These are phyloP conservation scores for Dinomys branickii DNA, from an alignment of 2,113 vertebrate species.

Conservation along the genomic window DNA sequence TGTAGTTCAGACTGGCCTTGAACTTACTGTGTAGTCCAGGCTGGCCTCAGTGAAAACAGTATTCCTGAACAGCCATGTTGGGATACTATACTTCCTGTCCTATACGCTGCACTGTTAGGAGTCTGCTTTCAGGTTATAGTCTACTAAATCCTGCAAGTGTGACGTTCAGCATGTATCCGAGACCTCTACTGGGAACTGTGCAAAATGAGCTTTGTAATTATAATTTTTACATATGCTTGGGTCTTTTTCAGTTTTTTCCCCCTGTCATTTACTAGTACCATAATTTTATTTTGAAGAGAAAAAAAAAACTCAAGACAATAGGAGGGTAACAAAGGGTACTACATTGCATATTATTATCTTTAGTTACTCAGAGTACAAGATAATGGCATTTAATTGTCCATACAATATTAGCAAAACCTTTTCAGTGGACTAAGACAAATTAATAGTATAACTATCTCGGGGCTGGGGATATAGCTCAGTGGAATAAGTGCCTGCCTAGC, in stretches of 20 bases:
- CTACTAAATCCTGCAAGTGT: not conserved
- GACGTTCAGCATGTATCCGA: not conserved
- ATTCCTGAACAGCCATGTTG: not conserved
- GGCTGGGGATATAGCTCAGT: too few species aligned
- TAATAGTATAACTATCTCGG: not conserved
- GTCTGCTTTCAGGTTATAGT: not conserved
- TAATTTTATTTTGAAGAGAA: not conserved
- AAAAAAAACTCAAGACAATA: not conserved
- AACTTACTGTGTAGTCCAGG: not conserved
- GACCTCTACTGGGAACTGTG: not conserved
- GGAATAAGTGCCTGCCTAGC: too few species aligned
- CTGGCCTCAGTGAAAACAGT: not conserved
- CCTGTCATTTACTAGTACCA: not conserved
- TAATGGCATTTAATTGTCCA: not conserved
- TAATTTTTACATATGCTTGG: conserved; percentile 18
- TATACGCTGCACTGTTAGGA: not conserved
- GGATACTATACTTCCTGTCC: conserved; percentile 16
- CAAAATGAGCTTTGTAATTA: conserved; percentile 24
- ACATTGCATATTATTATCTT: not conserved
- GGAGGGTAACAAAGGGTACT: not conserved
- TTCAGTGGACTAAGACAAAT: not conserved
- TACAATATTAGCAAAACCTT: not conserved
- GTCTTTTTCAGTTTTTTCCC: not conserved
- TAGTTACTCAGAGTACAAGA: not conserved
- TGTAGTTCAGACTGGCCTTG: not conserved